Evolutionary conservation across 2,797 vertebrate species (phyloP), one percentile per base, ranked within the genome.

Genomic region (Tamandua tetradactyla): DNA sequence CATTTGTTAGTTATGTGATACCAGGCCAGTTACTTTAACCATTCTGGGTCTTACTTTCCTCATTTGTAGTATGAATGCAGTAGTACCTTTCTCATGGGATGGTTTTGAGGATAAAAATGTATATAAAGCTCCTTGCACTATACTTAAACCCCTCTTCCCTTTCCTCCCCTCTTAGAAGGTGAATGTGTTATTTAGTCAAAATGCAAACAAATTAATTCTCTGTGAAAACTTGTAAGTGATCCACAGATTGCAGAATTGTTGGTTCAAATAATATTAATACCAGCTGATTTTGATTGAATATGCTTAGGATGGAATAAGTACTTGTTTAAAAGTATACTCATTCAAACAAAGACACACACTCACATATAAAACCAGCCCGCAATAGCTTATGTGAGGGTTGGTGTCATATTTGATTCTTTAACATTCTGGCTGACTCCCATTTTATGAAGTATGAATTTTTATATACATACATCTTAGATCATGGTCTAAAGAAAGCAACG

Each of bases 361-460:
- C 52, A 27, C 27, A 49, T 4, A 14, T 1, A 57, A 0, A 87
- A 3, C 12, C 72, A 93, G 59, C 55, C 87, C 97, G 76, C 91
- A 96, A 91, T 97, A 97, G 75, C 93, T 88, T 96, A 93, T 78
- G 79, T 97, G 97, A 98, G 97, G 92, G 89, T 97, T 27, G 2
- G 87, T 95, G 94, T 98, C 96, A 96, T 98, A 95, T 97, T 98
- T 97, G 92, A 90, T 97, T 97, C 93, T 98, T 97, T 98, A 98
- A 97, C 97, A 97, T 98, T 98, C 96, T 96, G 94, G 94, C 92
- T 97, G 95, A 97, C 96, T 97, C 95, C 94, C 93, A 95, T 98
- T 98, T 98, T 98, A 96, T 98, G 96, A 98, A 98, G 95, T 91
- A 71, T 97, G 96, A 92, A 96, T 94, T 87, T 97, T 98, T 93